Evolutionary conservation across 2,113 vertebrate species (phyloP).

Genomic region (Aspidoscelis tigris): DNA sequence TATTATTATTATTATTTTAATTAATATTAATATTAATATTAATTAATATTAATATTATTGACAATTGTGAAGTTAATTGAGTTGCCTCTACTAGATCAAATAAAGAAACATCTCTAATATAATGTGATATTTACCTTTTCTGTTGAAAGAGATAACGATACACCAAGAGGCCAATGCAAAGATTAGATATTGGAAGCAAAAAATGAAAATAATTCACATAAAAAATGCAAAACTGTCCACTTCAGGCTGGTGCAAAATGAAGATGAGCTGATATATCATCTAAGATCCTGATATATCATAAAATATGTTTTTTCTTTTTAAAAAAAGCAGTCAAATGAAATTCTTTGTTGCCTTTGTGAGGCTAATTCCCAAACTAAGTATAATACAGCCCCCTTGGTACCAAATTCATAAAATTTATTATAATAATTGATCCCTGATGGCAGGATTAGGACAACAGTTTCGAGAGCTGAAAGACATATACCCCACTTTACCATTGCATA

Average conservation of each 20-base stretch:
- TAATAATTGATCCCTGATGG: too few species aligned
- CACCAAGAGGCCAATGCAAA: background rate
- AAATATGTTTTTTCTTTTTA: background rate
- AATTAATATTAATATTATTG: background rate
- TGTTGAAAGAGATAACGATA: background rate
- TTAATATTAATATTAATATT: background rate
- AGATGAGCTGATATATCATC: background rate
- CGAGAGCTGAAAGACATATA: background rate
- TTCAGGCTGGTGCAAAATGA: background rate
- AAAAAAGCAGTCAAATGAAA: background rate
- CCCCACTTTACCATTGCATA: background rate
- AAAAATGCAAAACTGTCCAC: background rate
- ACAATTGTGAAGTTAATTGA: background rate
- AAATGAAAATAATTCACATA: background rate
- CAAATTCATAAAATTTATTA: background rate
- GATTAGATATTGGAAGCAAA: background rate
- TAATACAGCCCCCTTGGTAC: background rate
- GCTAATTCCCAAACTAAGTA: background rate
- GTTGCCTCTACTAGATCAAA: background rate
- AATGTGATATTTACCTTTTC: background rate
- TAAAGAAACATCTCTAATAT: background rate
- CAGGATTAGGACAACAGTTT: background rate
- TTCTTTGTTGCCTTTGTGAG: background rate
- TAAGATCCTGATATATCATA: background rate
- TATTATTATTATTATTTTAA: background rate